Percentiles rank a stretch among this genome's conserved stretches.
Conservation (phyloP, 2,113 vertebrate genomes). For the Cryptotis parvus region DNA sequence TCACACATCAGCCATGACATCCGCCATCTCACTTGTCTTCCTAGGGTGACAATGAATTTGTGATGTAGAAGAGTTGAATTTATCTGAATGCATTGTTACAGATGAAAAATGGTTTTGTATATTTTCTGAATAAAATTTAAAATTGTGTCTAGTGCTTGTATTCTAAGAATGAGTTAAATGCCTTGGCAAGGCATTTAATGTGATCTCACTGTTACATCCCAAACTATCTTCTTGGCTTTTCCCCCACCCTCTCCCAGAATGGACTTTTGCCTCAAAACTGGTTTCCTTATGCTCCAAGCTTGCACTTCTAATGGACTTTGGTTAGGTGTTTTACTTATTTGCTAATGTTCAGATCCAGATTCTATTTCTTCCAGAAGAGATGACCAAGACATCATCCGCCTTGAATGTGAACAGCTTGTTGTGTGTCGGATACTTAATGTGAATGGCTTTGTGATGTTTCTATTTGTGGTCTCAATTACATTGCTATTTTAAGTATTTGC, state of each 20-base stretch:
- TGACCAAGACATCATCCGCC: not conserved
- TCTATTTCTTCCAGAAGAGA: not conserved
- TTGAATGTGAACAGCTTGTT: not conserved
- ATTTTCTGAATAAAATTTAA: not conserved
- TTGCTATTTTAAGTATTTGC: not conserved
- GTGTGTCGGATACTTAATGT: not conserved
- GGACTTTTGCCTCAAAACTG: not conserved
- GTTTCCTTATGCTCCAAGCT: not conserved
- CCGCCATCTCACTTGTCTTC: not conserved
- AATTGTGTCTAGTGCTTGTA: not conserved
- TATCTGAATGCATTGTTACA: not conserved
- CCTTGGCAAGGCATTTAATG: not conserved
- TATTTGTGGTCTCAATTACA: not conserved
- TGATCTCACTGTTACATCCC: not conserved
- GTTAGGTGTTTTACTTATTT: not conserved
- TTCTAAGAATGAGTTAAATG: not conserved
- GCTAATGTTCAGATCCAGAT: not conserved
- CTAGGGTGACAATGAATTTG: not conserved
- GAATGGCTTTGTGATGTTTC: not conserved
- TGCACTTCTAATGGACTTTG: not conserved
- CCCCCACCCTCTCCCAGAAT: not conserved
- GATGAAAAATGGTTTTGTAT: not conserved
- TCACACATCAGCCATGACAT: not conserved
- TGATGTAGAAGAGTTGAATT: not conserved
- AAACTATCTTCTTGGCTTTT: not conserved